These are phyloP conservation scores for Fissipunctia ypsillon DNA, from an alignment of 2,888 invertebrate genomes.

Conservation along the genomic window DNA sequence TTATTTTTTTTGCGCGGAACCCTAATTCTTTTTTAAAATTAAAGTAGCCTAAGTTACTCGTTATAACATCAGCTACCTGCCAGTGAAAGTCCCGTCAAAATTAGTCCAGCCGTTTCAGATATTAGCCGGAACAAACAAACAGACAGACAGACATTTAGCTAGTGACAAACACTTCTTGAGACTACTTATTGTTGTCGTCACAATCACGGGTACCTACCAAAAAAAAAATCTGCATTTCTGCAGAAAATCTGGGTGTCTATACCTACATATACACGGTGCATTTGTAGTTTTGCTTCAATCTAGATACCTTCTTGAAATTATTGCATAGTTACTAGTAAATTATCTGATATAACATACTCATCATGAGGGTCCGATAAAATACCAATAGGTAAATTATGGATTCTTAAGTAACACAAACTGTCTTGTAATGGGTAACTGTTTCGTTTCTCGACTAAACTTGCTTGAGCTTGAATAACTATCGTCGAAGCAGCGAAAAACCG, in stretches of 20 bases:
- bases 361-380: constrained; percentile 6
- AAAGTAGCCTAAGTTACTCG: too few relatives aligned
- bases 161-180: background rate
- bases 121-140: too few relatives aligned
- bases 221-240: too few relatives aligned
- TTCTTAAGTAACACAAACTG: background rate
- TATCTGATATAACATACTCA: constrained; percentile 13
- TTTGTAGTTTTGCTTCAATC: background rate
- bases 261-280: background rate
- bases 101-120: too few relatives aligned
- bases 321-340: background rate
- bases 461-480: constrained; percentile 14
- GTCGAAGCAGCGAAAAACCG: background rate
- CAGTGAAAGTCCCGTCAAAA: too few relatives aligned
- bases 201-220: background rate
- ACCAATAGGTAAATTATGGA: background rate
- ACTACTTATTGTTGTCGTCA: background rate
- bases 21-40: too few relatives aligned
- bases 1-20: too few relatives aligned
- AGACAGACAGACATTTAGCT: background rate
- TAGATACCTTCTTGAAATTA: background rate
- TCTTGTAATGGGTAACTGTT: constrained; percentile 27
- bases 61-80: too few relatives aligned
- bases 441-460: background rate
- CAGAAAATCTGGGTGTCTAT: background rate